Conservation (phyloP, 2,888 invertebrate genomes). For the Plagodis dolabraria region DNA sequence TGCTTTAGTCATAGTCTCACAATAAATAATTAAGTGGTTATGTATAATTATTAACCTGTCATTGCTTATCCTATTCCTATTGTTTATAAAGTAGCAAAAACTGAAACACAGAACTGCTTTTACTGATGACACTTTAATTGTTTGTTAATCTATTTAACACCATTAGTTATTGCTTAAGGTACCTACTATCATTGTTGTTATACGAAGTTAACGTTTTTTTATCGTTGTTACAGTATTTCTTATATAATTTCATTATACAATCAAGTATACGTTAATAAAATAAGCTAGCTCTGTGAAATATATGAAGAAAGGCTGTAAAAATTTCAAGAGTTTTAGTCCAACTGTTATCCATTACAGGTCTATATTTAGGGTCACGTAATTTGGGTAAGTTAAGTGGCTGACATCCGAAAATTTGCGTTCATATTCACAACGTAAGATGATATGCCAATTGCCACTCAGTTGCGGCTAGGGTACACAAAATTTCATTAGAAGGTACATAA, state of each 20-base stretch:
- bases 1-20: neutral
- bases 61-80: constrained; percentile 1
- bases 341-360: no score
- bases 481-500: constrained; percentile 65
- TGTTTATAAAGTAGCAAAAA: constrained; percentile 3
- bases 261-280: no score
- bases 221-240: no score
- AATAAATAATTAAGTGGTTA: neutral
- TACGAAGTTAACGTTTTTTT: no score
- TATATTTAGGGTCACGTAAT: no score
- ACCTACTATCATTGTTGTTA: no score
- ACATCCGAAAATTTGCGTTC: constrained; percentile 28
- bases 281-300: no score
- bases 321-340: no score
- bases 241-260: no score
- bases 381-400: constrained; percentile 14
- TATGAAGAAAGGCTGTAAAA: no score
- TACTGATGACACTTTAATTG: neutral
- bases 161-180: no score
- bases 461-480: constrained; percentile 55
- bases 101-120: neutral
- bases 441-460: constrained; percentile 59
- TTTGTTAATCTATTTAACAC: neutral
- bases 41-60: constrained; percentile 1
- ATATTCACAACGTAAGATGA: constrained; percentile 41